Conservation (phyloP, 2,888 invertebrate genomes). For the Oasisia sp. region DNA sequence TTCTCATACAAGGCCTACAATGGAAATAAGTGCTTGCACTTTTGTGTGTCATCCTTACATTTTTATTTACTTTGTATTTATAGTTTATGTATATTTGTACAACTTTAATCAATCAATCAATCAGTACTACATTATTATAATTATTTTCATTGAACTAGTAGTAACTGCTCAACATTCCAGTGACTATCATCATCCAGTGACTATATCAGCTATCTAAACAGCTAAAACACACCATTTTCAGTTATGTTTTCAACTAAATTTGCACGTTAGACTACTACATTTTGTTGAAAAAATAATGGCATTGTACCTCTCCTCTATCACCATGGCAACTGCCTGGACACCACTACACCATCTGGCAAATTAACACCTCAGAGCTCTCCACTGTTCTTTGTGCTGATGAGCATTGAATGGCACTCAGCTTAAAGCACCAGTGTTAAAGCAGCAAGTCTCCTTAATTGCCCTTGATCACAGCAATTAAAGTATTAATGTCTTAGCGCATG, state of each 20-base stretch:
- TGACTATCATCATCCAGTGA: background rate
- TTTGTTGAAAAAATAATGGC: background rate
- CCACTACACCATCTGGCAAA: background rate
- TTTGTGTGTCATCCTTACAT: too few relatives aligned
- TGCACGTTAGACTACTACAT: background rate
- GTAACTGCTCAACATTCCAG: too few relatives aligned
- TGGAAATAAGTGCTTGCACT: too few relatives aligned
- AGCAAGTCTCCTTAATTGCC: background rate
- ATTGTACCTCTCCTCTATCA: background rate
- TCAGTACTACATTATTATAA: too few relatives aligned
- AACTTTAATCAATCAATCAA: too few relatives aligned
- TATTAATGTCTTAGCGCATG: background rate
- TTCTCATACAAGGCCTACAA: background rate
- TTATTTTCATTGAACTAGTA: too few relatives aligned
- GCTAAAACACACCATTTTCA: background rate
- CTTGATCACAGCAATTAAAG: constrained; percentile 17
- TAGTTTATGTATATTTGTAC: too few relatives aligned
- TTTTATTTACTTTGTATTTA: too few relatives aligned
- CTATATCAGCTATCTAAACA: background rate
- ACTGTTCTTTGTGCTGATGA: background rate
- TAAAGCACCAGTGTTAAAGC: background rate
- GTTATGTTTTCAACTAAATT: background rate
- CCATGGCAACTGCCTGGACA: background rate
- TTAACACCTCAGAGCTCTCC: background rate
- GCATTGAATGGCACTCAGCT: background rate